phyloP scores from a whole-genome alignment of 2,888 invertebrate species.

The Camptogramma bilineatum region DNA sequence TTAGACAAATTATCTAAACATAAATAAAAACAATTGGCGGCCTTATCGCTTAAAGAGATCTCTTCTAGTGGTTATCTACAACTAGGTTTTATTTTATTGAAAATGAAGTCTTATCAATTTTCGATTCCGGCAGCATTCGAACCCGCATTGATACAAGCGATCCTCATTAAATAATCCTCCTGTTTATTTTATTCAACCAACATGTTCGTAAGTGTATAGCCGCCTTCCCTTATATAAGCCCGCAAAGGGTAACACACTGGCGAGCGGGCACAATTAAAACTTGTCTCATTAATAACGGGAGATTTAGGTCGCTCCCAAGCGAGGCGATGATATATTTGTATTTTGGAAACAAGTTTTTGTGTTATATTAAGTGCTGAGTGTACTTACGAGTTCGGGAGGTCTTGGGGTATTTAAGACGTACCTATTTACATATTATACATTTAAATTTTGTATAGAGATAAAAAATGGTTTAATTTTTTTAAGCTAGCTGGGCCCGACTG shows the following conservation, averaged over 20 bases:
- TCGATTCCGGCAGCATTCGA: no score
- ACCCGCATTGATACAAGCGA: no score
- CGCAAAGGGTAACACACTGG: constrained; percentile 49
- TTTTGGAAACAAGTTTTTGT: constrained; percentile 50
- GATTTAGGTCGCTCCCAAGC: constrained; percentile 63
- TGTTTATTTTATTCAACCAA: constrained; percentile 9
- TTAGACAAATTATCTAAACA: no score
- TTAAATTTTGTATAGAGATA: no score
- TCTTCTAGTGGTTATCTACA: no score
- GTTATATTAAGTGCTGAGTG: constrained; percentile 42
- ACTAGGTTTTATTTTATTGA: no score
- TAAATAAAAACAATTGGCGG: no score
- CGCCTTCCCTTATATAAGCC: constrained; percentile 37
- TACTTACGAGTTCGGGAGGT: background rate
- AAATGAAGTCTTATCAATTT: no score
- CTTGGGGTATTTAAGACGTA: background rate
- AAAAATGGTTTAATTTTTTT: no score
- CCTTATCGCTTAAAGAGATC: no score
- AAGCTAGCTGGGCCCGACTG: no score
- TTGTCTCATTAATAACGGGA: constrained; percentile 73
- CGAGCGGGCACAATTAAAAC: constrained; percentile 68
- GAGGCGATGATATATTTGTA: constrained; percentile 50
- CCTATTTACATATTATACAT: no score
- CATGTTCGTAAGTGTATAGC: constrained; percentile 32
- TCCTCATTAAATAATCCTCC: background rate